Evolutionary conservation across 2,113 vertebrate species (phyloP).

Genomic region (Neopipo cinnamomea): DNA sequence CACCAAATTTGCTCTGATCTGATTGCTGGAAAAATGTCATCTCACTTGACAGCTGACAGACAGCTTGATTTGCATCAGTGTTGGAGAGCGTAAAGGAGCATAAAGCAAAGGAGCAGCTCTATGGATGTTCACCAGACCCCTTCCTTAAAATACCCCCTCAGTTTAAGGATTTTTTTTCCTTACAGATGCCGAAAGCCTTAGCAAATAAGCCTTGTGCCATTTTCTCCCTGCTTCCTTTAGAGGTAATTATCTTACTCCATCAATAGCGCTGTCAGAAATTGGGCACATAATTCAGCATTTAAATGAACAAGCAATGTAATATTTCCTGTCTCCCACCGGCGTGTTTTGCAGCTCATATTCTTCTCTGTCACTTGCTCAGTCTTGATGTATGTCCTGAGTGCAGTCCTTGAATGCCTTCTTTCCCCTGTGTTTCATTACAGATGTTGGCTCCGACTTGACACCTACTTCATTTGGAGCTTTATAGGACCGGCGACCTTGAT

Average conservation of each 20-base stretch:
- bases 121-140: not conserved
- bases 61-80: constrained; percentile 60
- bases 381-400: constrained; percentile 77
- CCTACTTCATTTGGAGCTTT: constrained; percentile 99
- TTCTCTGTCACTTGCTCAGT: constrained; percentile 77
- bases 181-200: constrained; percentile 49
- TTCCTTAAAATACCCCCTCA: not conserved
- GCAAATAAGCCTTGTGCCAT: constrained; percentile 61
- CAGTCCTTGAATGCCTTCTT: constrained; percentile 74
- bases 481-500: constrained; percentile 99
- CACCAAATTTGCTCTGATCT: constrained; percentile 61
- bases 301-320: constrained; percentile 81
- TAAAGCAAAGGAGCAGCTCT: constrained; percentile 14
- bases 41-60: constrained; percentile 54
- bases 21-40: constrained; percentile 57
- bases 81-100: constrained; percentile 51
- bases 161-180: not conserved
- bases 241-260: constrained; percentile 82
- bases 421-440: constrained; percentile 82
- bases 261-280: constrained; percentile 79
- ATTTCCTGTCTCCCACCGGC: constrained; percentile 78
- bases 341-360: constrained; percentile 75
- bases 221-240: constrained; percentile 70
- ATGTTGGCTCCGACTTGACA: constrained; percentile 98
- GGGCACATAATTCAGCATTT: constrained; percentile 84